Base-by-base conservation (phyloP, 1,140 invertebrate genomes). In the Hyles euphorbiae region DNA sequence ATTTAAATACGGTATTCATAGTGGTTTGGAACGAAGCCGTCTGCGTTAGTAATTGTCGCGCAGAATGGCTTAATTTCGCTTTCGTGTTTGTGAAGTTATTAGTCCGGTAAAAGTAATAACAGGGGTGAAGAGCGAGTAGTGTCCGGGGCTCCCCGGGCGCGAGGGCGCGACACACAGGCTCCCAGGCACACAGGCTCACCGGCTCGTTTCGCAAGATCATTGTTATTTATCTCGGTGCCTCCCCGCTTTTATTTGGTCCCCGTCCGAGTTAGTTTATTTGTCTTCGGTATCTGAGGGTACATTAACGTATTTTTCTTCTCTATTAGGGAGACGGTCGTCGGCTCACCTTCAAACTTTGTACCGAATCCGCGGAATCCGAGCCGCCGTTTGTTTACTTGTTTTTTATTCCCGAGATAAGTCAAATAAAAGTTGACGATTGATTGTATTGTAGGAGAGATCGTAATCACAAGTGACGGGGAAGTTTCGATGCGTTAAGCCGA, bases 251-350 rank as follows among this genome's bases (percentile, higher is more conserved):
- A 86, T 86, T 85, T 83, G 76, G 76, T 68, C 69, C 82, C 70
- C 82, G 81, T 82, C 77, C 74, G 74, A 72, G 68, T 78, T 74
- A 70, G 75, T 87, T 87, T 88, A 84, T 88, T 87, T 88, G 78
- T 87, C 81, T 88, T 88, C 64, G 72, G 79, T 82, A 84, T 86
- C 77, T 80, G 74, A 80, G 82, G 77, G 82, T 87, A 87, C 78
- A 88, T 88, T 87, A 87, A 83, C 83, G 83, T 88, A 88, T 88
- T 88, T 88, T 88, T 88, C 83, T 88, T 88, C 76, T 84, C 78
- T 86, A 87, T 88, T 88, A 88, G 81, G 76, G 74, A 77, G 78
- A 83, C 80, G 74, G 78, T 83, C 78, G 76, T 68, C 72, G 75
- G 72, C 76, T 83, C 75, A 86, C 83, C 81, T 88, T 78, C 79